These are phyloP conservation scores for Orthosia gothica DNA, from an alignment of 2,888 invertebrate species.

Conservation along the genomic window DNA sequence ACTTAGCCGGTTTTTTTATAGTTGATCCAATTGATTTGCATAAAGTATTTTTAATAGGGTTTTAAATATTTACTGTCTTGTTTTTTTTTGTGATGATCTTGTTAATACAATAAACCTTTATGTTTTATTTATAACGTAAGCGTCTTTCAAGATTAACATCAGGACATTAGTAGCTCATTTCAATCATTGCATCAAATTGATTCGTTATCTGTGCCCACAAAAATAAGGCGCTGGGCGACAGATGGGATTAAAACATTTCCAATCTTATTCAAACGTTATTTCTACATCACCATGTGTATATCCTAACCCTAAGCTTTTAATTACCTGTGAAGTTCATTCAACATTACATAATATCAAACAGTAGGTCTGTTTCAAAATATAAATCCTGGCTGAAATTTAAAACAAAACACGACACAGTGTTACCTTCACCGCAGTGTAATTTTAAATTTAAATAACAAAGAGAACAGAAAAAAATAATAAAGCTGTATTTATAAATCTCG, in stretches of 20 bases:
- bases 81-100: not conserved
- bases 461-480: conserved; percentile 20
- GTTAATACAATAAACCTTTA: not conserved
- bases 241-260: not conserved
- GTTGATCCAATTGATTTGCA: conserved; percentile 3
- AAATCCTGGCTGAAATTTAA: conserved; percentile 39
- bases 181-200: not conserved
- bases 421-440: conserved; percentile 18
- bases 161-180: not conserved
- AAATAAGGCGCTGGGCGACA: not conserved
- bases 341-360: conserved; percentile 5
- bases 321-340: conserved; percentile 16
- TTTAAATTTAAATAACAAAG: conserved; percentile 42
- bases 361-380: conserved; percentile 25
- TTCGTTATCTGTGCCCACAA: not conserved
- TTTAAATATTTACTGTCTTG: not conserved
- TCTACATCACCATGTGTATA: not conserved
- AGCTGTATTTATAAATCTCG: conserved; percentile 31
- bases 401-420: conserved; percentile 24
- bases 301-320: conserved; percentile 10
- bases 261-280: not conserved
- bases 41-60: not conserved
- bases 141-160: not conserved
- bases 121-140: not conserved
- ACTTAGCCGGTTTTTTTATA: not conserved